These are phyloP conservation scores for Ranitomeya imitator DNA, from an alignment of 2,113 vertebrate species.

Conservation along the genomic window DNA sequence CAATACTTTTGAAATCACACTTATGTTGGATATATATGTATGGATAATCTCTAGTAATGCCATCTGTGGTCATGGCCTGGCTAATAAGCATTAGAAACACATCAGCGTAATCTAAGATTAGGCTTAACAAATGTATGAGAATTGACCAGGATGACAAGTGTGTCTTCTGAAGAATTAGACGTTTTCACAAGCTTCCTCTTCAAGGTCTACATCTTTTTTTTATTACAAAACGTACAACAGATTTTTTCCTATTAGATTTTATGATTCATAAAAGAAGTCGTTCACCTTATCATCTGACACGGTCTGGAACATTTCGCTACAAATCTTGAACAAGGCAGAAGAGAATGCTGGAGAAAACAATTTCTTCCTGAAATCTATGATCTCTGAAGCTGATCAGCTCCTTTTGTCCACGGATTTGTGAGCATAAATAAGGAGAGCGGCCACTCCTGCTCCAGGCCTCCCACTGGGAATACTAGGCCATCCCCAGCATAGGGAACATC, in stretches of 20 bases:
- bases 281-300: neutral
- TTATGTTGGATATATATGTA: constrained; percentile 57
- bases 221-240: neutral
- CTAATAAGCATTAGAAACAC: constrained; percentile 66
- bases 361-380: constrained; percentile 40
- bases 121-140: constrained; percentile 74
- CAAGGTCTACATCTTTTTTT: neutral
- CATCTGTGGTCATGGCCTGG: constrained; percentile 69
- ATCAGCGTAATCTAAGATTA: constrained; percentile 83
- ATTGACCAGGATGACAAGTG: constrained; percentile 61
- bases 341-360: constrained; percentile 37
- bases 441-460: constrained; percentile 64
- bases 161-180: neutral
- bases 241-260: neutral
- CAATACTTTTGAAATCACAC: constrained; percentile 25
- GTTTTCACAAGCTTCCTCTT: neutral
- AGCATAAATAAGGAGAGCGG: constrained; percentile 57
- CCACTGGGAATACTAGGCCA: constrained; percentile 68
- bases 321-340: neutral
- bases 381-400: rapidly evolving
- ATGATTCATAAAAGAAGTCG: neutral
- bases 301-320: neutral
- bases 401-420: constrained; percentile 26
- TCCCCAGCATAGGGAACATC: constrained; percentile 63
- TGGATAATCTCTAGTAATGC: constrained; percentile 63